These are phyloP conservation scores for Labeo catla DNA, from an alignment of 2,113 vertebrate genomes.

Conservation along the genomic window DNA sequence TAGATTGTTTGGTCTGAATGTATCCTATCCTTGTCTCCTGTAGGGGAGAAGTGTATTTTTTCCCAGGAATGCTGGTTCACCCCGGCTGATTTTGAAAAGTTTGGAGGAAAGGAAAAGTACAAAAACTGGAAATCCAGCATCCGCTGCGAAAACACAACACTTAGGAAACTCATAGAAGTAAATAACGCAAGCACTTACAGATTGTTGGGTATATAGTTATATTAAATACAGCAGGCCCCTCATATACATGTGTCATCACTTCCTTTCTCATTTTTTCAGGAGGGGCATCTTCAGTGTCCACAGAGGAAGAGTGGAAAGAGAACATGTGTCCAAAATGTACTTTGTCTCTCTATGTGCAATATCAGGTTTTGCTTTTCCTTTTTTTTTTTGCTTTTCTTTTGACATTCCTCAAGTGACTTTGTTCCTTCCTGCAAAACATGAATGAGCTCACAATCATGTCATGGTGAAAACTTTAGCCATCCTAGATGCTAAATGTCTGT, in stretches of 20 bases:
- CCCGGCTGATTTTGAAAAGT: constrained; percentile 65
- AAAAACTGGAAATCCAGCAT: constrained; percentile 75
- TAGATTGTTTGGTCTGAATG: neutral
- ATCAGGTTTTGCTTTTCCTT: neutral
- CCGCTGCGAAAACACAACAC: constrained; percentile 49
- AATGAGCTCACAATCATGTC: neutral
- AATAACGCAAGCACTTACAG: neutral
- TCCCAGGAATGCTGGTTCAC: constrained; percentile 57
- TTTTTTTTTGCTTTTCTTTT: neutral
- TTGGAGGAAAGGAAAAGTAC: constrained; percentile 48
- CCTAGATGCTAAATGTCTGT: neutral
- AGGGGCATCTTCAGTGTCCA: constrained; percentile 11
- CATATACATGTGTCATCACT: neutral
- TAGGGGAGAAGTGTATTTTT: constrained; percentile 68
- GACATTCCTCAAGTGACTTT: neutral
- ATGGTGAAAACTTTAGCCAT: neutral
- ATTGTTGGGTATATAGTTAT: neutral
- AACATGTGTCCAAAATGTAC: constrained; percentile 8
- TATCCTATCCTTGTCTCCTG: neutral
- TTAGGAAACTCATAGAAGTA: constrained; percentile 52
- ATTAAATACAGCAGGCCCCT: no score
- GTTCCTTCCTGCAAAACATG: no score
- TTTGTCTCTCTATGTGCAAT: neutral
- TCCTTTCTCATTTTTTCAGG: constrained; percentile 15
- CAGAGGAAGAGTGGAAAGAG: neutral